phyloP scores from a whole-genome alignment of 2,888 invertebrate genomes.

The Melanchra persicariae region DNA sequence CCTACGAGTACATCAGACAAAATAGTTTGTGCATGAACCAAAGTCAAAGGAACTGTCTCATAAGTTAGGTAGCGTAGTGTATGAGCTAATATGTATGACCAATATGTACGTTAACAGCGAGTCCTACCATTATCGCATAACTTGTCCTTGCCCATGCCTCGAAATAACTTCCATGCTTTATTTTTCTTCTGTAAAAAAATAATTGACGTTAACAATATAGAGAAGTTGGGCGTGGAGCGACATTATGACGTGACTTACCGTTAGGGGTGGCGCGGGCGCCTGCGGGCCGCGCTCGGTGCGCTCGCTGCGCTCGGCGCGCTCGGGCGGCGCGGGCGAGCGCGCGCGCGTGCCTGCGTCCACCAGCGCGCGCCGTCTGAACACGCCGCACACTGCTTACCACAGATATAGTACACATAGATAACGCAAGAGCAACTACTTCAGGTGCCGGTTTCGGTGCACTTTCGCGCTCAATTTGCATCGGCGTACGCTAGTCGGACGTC shows the following conservation, averaged over 20 bases:
- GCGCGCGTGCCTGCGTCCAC: constrained; percentile 30
- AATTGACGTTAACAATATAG: not conserved
- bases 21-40: not conserved
- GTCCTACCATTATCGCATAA: constrained; percentile 58
- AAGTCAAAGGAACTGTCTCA: not conserved
- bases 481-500: too few relatives aligned
- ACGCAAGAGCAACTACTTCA: too few relatives aligned
- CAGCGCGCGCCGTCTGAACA: constrained; percentile 37
- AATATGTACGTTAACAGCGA: not conserved
- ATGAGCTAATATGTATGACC: not conserved
- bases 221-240: not conserved
- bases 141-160: constrained; percentile 41
- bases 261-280: not conserved
- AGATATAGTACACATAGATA: too few relatives aligned
- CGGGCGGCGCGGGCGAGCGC: constrained; percentile 6
- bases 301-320: not conserved
- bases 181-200: constrained; percentile 54
- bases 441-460: too few relatives aligned
- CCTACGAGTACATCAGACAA: too few relatives aligned
- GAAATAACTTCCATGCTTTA: constrained; percentile 61
- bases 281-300: not conserved
- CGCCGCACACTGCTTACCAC: not conserved
- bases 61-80: not conserved
- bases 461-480: too few relatives aligned
- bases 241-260: constrained; percentile 7